A percentile compares a stretch with the other conserved stretches of the same genome.
Evolutionary conservation across 1,140 invertebrate genomes (phyloP).

Genomic region (Solenopsis invicta): DNA sequence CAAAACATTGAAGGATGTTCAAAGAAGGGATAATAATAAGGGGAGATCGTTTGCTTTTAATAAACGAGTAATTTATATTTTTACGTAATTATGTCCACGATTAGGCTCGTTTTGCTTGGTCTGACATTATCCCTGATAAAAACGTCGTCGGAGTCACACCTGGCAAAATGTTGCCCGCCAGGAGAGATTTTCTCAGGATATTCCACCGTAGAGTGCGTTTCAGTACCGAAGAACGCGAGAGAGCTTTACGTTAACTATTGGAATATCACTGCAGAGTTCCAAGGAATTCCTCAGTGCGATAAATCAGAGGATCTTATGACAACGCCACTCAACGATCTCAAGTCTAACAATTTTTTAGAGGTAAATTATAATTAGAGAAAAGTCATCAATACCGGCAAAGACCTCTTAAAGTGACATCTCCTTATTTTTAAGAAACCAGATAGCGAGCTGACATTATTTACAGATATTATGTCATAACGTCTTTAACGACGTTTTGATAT

Average conservation of each 20-base stretch:
- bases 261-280: not conserved
- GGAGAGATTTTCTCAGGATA: constrained; percentile 57
- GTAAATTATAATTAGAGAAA: constrained; percentile 19
- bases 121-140: not conserved
- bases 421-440: too few relatives aligned
- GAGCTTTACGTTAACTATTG: constrained; percentile 23
- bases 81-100: not conserved
- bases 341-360: constrained; percentile 25
- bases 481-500: too few relatives aligned
- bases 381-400: too few relatives aligned
- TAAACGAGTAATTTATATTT: constrained; percentile 26
- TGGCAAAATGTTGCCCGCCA: constrained; percentile 69
- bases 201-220: constrained; percentile 59
- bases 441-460: too few relatives aligned
- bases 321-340: constrained; percentile 18
- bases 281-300: constrained; percentile 58
- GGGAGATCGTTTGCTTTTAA: not conserved
- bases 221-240: not conserved
- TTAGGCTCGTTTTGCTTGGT: not conserved
- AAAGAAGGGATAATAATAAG: constrained; percentile 3
- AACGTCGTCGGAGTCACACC: not conserved
- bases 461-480: too few relatives aligned
- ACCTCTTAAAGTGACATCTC: too few relatives aligned
- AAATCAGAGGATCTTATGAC: constrained; percentile 54
- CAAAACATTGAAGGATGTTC: not conserved